These are phyloP conservation scores for Siniperca undulata DNA, from an alignment of 2,797 vertebrate species.

Conservation along the genomic window DNA sequence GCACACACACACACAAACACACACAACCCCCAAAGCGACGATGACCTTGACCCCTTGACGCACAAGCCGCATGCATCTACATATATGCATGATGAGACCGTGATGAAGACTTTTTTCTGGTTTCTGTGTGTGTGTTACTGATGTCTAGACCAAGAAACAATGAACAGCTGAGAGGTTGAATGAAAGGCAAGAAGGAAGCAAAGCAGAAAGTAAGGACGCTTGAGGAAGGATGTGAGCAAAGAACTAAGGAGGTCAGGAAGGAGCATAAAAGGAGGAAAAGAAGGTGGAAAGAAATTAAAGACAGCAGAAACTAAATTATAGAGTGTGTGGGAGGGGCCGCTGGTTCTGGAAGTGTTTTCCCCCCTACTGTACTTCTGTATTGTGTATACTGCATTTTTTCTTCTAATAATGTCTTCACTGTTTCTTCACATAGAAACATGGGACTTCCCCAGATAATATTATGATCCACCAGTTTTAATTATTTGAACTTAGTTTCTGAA, in stretches of 20 bases:
- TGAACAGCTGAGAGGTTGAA: conserved; percentile 65
- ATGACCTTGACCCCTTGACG: conserved; percentile 60
- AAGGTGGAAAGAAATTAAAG: not conserved
- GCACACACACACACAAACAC: conserved; percentile 30
- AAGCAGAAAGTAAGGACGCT: not conserved
- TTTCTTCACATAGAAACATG: not conserved
- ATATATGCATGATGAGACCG: conserved; percentile 69
- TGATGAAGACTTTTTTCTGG: conserved; percentile 24
- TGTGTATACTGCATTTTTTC: too few relatives aligned
- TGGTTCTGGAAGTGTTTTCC: not conserved
- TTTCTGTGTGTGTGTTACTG: conserved; percentile 8
- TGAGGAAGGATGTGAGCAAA: not conserved
- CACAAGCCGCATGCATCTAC: conserved; percentile 68
- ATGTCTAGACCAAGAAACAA: conserved; percentile 73
- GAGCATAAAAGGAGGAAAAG: too few relatives aligned
- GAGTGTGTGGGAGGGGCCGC: not conserved
- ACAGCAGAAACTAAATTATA: not conserved
- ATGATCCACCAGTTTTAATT: not conserved
- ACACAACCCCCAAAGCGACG: conserved; percentile 32
- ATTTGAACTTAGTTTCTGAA: not conserved
- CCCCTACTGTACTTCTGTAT: too few relatives aligned
- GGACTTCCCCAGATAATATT: not conserved
- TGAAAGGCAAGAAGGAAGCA: conserved; percentile 14
- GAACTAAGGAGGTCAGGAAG: not conserved
- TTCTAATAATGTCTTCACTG: not conserved